Percentiles rank a stretch among this genome's conserved stretches.
These are phyloP conservation scores for Molossus alvarezi DNA, from an alignment of 2,797 vertebrate species.

Conservation along the genomic window DNA sequence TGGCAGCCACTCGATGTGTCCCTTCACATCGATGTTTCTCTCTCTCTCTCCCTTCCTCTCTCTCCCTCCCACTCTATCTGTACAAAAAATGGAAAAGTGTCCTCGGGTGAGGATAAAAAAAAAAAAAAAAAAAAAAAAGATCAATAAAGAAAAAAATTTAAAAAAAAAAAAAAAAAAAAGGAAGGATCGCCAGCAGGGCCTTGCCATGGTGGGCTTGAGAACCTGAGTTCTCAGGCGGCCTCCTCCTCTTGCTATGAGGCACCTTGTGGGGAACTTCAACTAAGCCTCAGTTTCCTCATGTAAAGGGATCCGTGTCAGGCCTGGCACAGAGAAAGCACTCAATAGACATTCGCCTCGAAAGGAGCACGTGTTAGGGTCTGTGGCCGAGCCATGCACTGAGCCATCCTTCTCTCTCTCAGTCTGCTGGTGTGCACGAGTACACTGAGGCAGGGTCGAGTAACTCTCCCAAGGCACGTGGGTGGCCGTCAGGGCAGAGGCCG, in stretches of 20 bases:
- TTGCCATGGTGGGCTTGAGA: background rate
- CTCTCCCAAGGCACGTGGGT: accelerated
- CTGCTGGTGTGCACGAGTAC: accelerated
- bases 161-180: no score
- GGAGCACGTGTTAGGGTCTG: background rate
- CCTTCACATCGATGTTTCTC: no score
- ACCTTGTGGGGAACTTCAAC: background rate
- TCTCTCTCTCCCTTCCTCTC: no score
- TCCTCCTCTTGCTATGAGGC: background rate
- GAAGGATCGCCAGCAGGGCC: background rate
- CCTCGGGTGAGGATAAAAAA: no score
- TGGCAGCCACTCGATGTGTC: no score
- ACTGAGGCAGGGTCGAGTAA: background rate
- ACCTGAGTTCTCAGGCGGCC: background rate
- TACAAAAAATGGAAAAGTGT: no score
- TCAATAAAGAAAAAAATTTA: no score
- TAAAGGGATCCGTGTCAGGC: background rate
- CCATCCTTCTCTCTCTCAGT: background rate
- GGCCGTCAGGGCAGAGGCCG: background rate
- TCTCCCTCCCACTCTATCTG: no score
- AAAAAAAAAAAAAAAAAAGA: no score
- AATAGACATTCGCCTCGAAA: background rate
- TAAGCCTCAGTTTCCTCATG: background rate
- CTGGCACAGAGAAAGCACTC: background rate
- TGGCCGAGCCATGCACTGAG: accelerated